A percentile compares a stretch with the other conserved stretches of the same genome.
Conservation (phyloP, 2,113 vertebrate genomes). For the Bungarus multicinctus region DNA sequence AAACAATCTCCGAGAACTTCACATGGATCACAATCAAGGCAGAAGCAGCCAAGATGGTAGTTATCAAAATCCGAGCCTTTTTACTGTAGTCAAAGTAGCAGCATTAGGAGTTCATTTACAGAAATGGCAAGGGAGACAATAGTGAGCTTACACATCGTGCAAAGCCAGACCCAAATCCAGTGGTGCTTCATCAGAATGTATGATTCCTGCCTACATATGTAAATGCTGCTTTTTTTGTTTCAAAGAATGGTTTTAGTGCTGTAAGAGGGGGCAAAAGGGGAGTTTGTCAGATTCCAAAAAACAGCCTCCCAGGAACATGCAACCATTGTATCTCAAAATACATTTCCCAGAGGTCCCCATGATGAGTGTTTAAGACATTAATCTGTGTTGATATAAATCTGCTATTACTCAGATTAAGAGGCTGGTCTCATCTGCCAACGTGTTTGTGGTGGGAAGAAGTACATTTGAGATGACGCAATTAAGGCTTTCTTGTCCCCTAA, state of each 20-base stretch:
- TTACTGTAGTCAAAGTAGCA: neutral
- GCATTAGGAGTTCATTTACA: neutral
- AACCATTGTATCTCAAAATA: neutral
- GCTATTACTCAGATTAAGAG: constrained; percentile 11
- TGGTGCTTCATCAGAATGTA: neutral
- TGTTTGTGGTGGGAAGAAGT: constrained; percentile 19
- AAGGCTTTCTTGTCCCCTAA: constrained; percentile 14
- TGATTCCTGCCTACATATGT: neutral
- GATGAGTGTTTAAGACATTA: neutral
- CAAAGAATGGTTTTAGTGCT: neutral
- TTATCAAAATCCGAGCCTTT: neutral
- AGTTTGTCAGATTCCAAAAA: neutral
- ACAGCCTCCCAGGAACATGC: neutral
- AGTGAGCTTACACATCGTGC: neutral
- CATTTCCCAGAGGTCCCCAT: neutral
- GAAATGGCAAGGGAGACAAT: neutral
- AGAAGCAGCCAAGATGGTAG: neutral
- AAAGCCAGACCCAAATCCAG: neutral
- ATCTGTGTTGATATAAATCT: constrained; percentile 10
- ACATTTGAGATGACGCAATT: constrained; percentile 17
- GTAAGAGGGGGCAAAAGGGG: neutral
- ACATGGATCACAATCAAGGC: neutral
- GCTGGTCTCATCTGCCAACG: constrained; percentile 8
- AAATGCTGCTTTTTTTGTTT: neutral
- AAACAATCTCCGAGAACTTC: neutral